Evolutionary conservation across 2,888 invertebrate species (phyloP).

Genomic region (Phalera bucephala): DNA sequence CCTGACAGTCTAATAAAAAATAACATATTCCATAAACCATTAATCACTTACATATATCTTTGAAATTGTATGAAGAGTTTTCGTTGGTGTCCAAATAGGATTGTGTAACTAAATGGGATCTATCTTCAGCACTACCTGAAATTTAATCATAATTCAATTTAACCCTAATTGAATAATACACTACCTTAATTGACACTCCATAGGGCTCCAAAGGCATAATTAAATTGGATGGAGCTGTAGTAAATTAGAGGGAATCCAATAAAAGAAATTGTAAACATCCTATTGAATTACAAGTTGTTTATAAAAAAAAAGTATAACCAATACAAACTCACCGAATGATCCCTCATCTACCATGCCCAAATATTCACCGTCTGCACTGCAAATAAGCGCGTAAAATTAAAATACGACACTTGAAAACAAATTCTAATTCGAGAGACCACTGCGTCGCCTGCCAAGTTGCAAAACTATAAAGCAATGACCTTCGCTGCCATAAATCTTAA

Average conservation of each 20-base stretch:
- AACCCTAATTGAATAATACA: slow-evolving; percentile 32
- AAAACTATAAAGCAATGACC: slow-evolving; percentile 66
- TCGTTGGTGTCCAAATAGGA: slow-evolving; percentile 80
- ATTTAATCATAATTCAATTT: slow-evolving; percentile 60
- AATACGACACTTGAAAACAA: slow-evolving; percentile 30
- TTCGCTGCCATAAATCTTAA: slow-evolving; percentile 58
- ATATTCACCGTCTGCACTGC: slow-evolving; percentile 75
- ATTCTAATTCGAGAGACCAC: slow-evolving; percentile 38
- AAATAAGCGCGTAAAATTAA: slow-evolving; percentile 46
- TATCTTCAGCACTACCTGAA: slow-evolving; percentile 71
- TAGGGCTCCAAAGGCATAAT: no score
- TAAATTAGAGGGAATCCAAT: slow-evolving; percentile 16
- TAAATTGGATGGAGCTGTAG: slow-evolving; percentile 34
- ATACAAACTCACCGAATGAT: slow-evolving; percentile 66
- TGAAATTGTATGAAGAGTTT: slow-evolving; percentile 61
- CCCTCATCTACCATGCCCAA: slow-evolving; percentile 74
- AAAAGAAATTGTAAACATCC: not conserved
- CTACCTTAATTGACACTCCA: slow-evolving; percentile 8
- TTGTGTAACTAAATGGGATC: slow-evolving; percentile 81
- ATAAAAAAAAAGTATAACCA: not conserved
- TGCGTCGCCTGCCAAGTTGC: slow-evolving; percentile 63
- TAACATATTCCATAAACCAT: no score
- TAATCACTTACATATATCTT: slow-evolving; percentile 69
- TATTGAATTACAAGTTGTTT: not conserved
- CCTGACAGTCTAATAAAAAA: no score